Evolutionary conservation across 1,140 invertebrate genomes (phyloP), one percentile per base, ranked within the genome.

Genomic region (Procambarus virginalis): DNA sequence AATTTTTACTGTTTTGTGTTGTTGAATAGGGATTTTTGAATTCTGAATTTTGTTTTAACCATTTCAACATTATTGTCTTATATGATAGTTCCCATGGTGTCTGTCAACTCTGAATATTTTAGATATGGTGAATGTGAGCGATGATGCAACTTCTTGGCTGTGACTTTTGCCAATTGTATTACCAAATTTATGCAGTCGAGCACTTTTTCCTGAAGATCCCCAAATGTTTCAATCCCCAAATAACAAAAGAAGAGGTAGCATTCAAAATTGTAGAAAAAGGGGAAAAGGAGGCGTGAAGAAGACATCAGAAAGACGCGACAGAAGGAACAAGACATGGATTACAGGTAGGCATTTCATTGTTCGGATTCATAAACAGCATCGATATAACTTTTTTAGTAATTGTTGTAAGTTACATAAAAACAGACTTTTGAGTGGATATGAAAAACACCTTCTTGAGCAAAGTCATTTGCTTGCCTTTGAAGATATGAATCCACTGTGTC

Each of bases 211-310:
- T 2, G 45, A 46, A 0, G 58, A 77, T 12, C 75, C 81, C 2
- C 60, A 60, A 70, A 77, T 12, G 51, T 76, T 34, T 6, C 22
- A 77, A 45, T 84, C 3, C 17, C 34, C 68, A 77, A 14, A 17
- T 77, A 14, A 46, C 5, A 20, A 84, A 81, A 64, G 79, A 77
- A 49, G 88, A 89, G 20, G 76, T 89, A 34, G 82, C 68, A 20
- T 89, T 89, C 75, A 20, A 70, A 58, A 84, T 89, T 70, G 64
- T 89, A 9, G 88, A 89, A 14, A 84, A 84, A 34, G 84, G 55
- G 20, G 55, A 89, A 46, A 78, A 68, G 45, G 76, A 84, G 45
- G 45, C 51, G 75, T 14, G 17, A 84, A 22, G 81, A 84, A 22
- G 84, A 85, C 51, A 76, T 68, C 10, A 46, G 73, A 76, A n/a